Base-by-base conservation (phyloP, 2,113 vertebrate species). In the Menidia beryllina region DNA sequence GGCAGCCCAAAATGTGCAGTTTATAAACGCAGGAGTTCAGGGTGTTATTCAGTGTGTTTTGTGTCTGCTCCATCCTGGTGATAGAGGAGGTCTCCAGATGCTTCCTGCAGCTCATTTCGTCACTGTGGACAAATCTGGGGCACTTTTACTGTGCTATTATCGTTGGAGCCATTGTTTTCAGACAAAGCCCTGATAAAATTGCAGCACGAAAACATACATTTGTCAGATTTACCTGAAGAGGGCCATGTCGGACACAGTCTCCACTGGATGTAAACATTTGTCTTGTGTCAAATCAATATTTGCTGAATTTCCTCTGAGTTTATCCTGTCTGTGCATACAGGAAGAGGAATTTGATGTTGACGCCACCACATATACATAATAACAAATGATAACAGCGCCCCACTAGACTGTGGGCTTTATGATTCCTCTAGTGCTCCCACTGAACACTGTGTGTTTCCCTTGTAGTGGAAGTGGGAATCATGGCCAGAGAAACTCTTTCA, bases 41-140 rank as follows among this genome's bases (percentile, higher is more conserved):
- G 5, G 53, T 70, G 71, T 71, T 50, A 19, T 52, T 36, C 34
- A 54, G 57, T 63, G 51, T 58, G 59, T 76, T 79, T 34, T 69
- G 79, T 72, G 64, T 74, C 61, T 24, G 56, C 55, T 77, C 71
- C 84, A 83, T 84, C 87, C 85, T 86, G 83, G 57, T 67, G 74
- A 72, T 52, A 70, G 76, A 77, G 62, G 75, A 83, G 58, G 53
- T 63, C 76, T 85, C 83, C 91, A 92, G 90, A 91, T 91, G 89
- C 86, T 92, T 94, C 92, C 91, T 93, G 81, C 60, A 57, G 61
- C 72, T 82, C 65, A 87, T 91, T 69, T 85, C n/a, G 52, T 88
- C 82, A 85, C 81, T 63, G 45, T 59, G 54, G 38, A 65, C 52
- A 30, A 80, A 75, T 75, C 68, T 71, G 54, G 43, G 25, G 8